Conservation (phyloP, 2,888 invertebrate genomes). For the Hirtodrosophila duncani region DNA sequence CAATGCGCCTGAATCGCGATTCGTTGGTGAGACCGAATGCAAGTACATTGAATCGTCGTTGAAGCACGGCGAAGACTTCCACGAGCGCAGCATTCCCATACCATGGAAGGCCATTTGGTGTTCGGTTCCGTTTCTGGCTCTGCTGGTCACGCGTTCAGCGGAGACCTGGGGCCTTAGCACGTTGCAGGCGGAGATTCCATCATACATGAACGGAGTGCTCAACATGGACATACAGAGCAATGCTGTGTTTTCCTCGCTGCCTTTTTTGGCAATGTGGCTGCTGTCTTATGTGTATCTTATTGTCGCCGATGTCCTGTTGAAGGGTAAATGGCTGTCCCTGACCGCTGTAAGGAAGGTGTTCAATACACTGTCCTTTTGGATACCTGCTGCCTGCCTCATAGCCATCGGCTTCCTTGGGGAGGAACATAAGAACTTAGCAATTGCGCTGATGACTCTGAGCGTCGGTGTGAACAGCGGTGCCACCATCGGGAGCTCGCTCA, state of each 20-base stretch:
- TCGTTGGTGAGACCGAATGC: slow-evolving; percentile 80
- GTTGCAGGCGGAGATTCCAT: slow-evolving; percentile 83
- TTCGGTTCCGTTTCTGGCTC: slow-evolving; percentile 82
- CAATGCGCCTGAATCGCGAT: slow-evolving; percentile 80
- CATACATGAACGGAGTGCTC: slow-evolving; percentile 82
- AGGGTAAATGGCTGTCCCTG: slow-evolving; percentile 75
- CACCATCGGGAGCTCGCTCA: slow-evolving; percentile 78
- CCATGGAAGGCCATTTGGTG: slow-evolving; percentile 83
- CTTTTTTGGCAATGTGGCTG: slow-evolving; percentile 80
- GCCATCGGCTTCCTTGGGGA: slow-evolving; percentile 79
- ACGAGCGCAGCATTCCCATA: slow-evolving; percentile 73
- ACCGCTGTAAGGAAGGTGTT: slow-evolving; percentile 60
- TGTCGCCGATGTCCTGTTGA: slow-evolving; percentile 78
- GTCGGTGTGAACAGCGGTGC: slow-evolving; percentile 78
- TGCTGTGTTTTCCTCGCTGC: slow-evolving; percentile 79
- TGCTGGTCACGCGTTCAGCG: slow-evolving; percentile 80
- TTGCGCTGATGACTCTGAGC: slow-evolving; percentile 80
- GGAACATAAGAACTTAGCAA: slow-evolving; percentile 77
- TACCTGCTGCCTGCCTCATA: slow-evolving; percentile 80
- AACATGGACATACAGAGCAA: slow-evolving; percentile 81
- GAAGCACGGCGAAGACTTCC: slow-evolving; percentile 53
- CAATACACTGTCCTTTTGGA: slow-evolving; percentile 75
- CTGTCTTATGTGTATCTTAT: slow-evolving; percentile 79
- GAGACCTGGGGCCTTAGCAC: slow-evolving; percentile 86
- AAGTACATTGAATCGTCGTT: slow-evolving; percentile 81